Base-by-base conservation (phyloP, 2,113 vertebrate genomes). In the Sapayoa aenigma region DNA sequence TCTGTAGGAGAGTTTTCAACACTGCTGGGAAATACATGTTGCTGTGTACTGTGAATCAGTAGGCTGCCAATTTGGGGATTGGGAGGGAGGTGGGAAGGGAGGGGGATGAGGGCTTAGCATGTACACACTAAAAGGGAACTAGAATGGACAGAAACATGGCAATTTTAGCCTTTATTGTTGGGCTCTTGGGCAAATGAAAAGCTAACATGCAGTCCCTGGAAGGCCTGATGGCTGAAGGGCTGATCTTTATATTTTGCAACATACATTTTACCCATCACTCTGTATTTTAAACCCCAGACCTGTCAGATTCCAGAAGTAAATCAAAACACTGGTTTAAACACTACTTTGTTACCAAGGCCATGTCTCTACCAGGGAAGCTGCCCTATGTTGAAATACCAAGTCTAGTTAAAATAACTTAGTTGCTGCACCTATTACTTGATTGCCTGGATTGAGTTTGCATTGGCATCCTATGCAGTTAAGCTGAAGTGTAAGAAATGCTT, bases 161-260 rank as follows among this genome's bases (percentile, higher is more conserved):
- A 89, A 90, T 92, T 95, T 95, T 91, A 97, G 93, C 96, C 92
- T 96, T 91, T 94, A 72, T 95, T 91, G 87, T 94, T 87, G 96
- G 94, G 87, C 95, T 94, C 25, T 92, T 49, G 84, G 90, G 94
- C 93, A 97, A 96, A 68, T 58, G 59, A 89, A 92, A 95, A 96
- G 93, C 89, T 95, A 93, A 55, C 69, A 37, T 27, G 50, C 68
- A 95, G 93, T 91, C 96, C 94, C 95, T 92, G 80, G 76, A 96
- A 96, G 96, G 96, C 94, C 93, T 94, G 78, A 50, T 95, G 97
- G 94, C 94, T 92, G 89, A 94, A 95, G 90, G 96, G 94, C 94
- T 97, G 93, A 89, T 96, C 80, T 95, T 97, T 76, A 4, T 92
- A 41, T 90, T 94, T 94, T 95, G 89, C 89, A 91, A 93, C 81